phyloP scores from a whole-genome alignment of 2,797 vertebrate species.

The Enteromius thamalakanensis region DNA sequence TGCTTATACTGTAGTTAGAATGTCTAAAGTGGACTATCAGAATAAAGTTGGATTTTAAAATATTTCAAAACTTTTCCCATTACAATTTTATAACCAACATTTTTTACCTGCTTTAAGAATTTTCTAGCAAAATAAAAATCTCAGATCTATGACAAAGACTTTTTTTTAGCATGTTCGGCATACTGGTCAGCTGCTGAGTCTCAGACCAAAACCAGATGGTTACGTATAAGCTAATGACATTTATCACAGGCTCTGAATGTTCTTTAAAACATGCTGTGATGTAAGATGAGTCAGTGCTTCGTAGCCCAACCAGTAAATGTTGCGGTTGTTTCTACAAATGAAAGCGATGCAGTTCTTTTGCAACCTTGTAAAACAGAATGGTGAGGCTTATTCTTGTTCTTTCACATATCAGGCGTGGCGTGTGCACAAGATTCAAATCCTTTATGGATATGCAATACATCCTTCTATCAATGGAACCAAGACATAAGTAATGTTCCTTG shows the following conservation, averaged over 20 bases:
- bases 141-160: constrained; percentile 33
- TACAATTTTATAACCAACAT: not conserved
- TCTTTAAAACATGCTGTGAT: constrained; percentile 31
- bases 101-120: not conserved
- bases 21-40: too few relatives aligned
- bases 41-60: not conserved
- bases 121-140: constrained; percentile 51
- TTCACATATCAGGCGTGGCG: constrained; percentile 32
- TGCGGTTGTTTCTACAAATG: not conserved
- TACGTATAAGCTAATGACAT: constrained; percentile 44
- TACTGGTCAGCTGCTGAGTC: constrained; percentile 36
- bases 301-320: constrained; percentile 1
- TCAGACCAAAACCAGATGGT: constrained; percentile 48
- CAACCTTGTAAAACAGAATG: constrained; percentile 22
- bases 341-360: constrained; percentile 22
- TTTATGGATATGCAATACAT: constrained; percentile 27
- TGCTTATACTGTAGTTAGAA: too few relatives aligned
- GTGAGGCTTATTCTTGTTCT: constrained; percentile 24
- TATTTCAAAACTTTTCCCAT: not conserved
- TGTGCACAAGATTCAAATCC: constrained; percentile 30
- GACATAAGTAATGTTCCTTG: constrained; percentile 32
- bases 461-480: constrained; percentile 34
- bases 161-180: constrained; percentile 7
- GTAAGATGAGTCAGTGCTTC: constrained; percentile 30
- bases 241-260: constrained; percentile 26